Evolutionary conservation across 1,140 invertebrate genomes (phyloP).

Genomic region (Hycleus cichorii): DNA sequence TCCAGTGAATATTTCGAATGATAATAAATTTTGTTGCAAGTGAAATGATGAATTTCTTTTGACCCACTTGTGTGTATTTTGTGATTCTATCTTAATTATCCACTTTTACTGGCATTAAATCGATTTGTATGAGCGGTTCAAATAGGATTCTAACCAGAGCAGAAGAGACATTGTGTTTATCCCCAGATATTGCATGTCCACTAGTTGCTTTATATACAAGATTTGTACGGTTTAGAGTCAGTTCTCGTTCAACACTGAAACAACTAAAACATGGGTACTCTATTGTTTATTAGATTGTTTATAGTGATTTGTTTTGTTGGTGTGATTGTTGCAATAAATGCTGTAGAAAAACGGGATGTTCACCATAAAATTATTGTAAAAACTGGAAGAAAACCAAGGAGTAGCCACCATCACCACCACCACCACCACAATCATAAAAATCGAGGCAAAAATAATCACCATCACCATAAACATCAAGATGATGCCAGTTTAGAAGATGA

Average conservation of each 20-base stretch:
- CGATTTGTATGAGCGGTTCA: background rate
- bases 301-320: no score
- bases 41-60: background rate
- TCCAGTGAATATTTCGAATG: background rate
- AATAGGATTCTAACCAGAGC: background rate
- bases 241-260: background rate
- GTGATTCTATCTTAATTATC: background rate
- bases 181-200: background rate
- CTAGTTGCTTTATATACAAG: background rate
- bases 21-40: background rate
- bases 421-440: background rate
- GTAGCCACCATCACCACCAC: background rate
- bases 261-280: no score
- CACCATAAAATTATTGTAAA: background rate
- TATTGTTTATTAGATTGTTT: no score
- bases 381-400: background rate
- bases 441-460: background rate
- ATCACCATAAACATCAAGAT: no score
- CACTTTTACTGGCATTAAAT: background rate
- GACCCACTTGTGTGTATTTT: background rate
- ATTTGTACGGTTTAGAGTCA: background rate
- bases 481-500: no score
- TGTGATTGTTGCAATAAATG: background rate
- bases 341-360: background rate
- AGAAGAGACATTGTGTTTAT: background rate